A percentile compares a stretch with the other conserved stretches of the same genome.
Conservation (phyloP, 2,113 vertebrate species). For the Entomyzon cyanotis region DNA sequence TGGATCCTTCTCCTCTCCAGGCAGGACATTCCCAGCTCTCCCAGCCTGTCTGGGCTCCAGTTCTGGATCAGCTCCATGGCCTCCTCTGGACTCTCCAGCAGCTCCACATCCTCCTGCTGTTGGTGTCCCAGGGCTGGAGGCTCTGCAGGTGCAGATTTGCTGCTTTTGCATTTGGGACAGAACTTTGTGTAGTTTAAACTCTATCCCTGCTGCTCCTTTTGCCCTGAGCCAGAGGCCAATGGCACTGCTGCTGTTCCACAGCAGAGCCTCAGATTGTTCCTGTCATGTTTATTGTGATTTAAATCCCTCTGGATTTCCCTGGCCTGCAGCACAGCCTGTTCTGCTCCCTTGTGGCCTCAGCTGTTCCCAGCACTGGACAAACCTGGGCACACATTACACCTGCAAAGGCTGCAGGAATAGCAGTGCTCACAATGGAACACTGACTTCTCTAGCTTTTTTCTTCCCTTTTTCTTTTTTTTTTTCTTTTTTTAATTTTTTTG, state of each 20-base stretch:
- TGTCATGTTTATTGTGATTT: neutral
- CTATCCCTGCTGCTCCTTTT: neutral
- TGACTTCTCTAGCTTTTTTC: neutral
- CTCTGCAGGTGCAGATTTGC: neutral
- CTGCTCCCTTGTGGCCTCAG: neutral
- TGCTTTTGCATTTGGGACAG: neutral
- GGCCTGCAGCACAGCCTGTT: neutral
- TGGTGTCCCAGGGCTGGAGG: neutral
- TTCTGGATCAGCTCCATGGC: neutral
- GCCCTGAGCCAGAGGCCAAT: neutral
- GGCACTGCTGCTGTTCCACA: accelerated
- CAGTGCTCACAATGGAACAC: accelerated
- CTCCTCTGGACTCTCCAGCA: neutral
- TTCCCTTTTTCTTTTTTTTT: too few species aligned
- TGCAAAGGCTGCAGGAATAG: neutral
- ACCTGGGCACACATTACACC: neutral
- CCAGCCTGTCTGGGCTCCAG: neutral
- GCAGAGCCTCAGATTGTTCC: neutral
- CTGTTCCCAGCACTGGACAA: neutral
- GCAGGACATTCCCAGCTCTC: neutral
- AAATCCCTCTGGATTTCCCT: neutral
- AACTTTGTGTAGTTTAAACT: neutral
- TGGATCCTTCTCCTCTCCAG: neutral
- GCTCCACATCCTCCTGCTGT: neutral
- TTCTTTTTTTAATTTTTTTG: neutral